Base-by-base conservation (phyloP, 1,140 invertebrate genomes). In the Drosophila suzukii region DNA sequence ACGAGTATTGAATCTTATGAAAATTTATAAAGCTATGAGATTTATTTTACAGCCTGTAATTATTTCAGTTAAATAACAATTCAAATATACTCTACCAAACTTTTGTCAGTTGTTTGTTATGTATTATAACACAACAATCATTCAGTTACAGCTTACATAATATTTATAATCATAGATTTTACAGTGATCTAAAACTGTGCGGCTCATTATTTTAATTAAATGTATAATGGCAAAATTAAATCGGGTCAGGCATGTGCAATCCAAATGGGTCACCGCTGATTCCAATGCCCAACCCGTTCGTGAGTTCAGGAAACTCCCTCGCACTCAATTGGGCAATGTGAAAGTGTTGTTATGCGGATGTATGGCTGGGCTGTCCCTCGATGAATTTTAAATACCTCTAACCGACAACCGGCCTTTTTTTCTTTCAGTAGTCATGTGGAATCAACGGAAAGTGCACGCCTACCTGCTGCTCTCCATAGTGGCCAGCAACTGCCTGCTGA, bases 391-490 rank as follows among this genome's bases (percentile, higher is more conserved):
- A 76, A 66, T 43, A 59, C 36, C 20, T 30, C 51, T 39, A 75
- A 49, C 20, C 57, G 72, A 67, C 63, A 59, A 43, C 12, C 50
- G 58, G 46, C 24, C 15, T 74, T 36, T 54, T 30, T 44, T 7
- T 51, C 51, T 88, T 81, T 58, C 62, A 80, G 62, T 77, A 90
- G 30, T 63, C 65, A 93, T 93, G 93, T 83, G 92, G 76, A 90
- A 91, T 78, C 90, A 92, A 89, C 78, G 84, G 51, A 89, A 92
- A 90, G 55, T 93, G 5, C 81, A 91, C 72, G 93, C 93, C 60
- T 94, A 92, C 91, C 68, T 91, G 20, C 75, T 93, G 44, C 86
- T 93, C 47, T 81, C 79, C 38, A 92, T 94, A 53, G 82, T 94
- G 54, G 74, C 92, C 43, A 93, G 90, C 82, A 93, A 93, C 78